phyloP scores from a whole-genome alignment of 2,888 invertebrate genomes.

The Drosophila mettleri region DNA sequence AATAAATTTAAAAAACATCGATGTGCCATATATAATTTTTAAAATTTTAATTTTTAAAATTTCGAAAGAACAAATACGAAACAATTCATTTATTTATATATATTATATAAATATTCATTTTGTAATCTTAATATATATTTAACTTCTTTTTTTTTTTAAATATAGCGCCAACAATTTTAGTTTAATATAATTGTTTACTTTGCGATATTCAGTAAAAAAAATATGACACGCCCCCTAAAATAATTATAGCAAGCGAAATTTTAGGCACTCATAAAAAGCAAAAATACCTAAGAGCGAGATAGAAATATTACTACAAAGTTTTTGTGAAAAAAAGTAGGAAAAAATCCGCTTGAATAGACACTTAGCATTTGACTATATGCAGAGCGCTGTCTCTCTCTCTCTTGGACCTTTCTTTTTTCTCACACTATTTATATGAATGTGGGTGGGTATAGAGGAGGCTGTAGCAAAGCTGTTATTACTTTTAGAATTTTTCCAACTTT shows the following conservation, averaged over 20 bases:
- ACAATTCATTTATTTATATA: too few relatives aligned
- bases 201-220: too few relatives aligned
- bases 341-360: conserved; percentile 22
- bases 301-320: conserved; percentile 21
- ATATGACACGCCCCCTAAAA: conserved; percentile 23
- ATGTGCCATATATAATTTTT: too few relatives aligned
- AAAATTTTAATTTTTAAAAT: too few relatives aligned
- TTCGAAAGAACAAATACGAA: too few relatives aligned
- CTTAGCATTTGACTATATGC: conserved; percentile 70
- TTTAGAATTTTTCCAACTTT: conserved; percentile 55
- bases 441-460: neutral
- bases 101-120: too few relatives aligned
- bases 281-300: conserved; percentile 26
- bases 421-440: conserved; percentile 1
- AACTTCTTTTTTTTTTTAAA: too few relatives aligned
- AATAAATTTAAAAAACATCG: too few relatives aligned
- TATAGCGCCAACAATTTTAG: too few relatives aligned
- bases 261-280: conserved; percentile 3
- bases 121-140: too few relatives aligned
- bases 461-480: conserved; percentile 61
- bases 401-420: neutral
- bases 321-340: conserved; percentile 1
- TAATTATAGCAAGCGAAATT: conserved; percentile 33
- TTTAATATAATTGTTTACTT: too few relatives aligned
- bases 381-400: conserved; percentile 43